Percentiles rank a stretch among this genome's conserved stretches.
Conservation (phyloP, 2,113 vertebrate genomes). For the Triplophysa dalaica region DNA sequence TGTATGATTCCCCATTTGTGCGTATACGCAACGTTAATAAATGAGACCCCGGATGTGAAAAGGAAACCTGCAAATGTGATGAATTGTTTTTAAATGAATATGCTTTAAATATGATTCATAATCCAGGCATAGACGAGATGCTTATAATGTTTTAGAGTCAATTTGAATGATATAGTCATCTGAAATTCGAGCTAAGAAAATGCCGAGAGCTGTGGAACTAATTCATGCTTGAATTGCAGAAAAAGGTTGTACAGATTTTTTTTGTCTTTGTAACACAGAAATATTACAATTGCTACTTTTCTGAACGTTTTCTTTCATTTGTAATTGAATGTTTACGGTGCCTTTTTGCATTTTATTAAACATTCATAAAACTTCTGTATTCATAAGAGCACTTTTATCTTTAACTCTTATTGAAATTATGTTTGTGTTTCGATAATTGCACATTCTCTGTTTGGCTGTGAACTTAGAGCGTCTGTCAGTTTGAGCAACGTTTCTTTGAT, state of each 20-base stretch:
- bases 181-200: constrained; percentile 25
- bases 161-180: constrained; percentile 28
- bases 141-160: constrained; percentile 16
- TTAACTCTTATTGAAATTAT: constrained; percentile 43
- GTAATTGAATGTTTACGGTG: constrained; percentile 68
- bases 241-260: constrained; percentile 29
- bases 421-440: constrained; percentile 44
- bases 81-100: constrained; percentile 49
- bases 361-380: constrained; percentile 40
- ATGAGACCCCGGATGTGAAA: constrained; percentile 49
- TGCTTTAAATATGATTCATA: constrained; percentile 38
- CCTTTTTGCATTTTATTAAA: constrained; percentile 77
- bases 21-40: too few species aligned
- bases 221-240: constrained; percentile 42
- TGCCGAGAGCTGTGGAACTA: constrained; percentile 34
- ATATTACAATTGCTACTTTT: constrained; percentile 16
- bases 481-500: constrained; percentile 56
- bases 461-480: constrained; percentile 44
- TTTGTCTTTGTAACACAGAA: constrained; percentile 39
- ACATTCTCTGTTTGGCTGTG: constrained; percentile 53
- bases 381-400: constrained; percentile 47
- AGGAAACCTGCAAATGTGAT: constrained; percentile 71
- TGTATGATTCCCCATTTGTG: too few species aligned
- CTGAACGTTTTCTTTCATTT: constrained; percentile 36
- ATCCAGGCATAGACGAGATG: constrained; percentile 30